phyloP scores from a whole-genome alignment of 2,888 invertebrate species.

The Oxytorus armatus region DNA sequence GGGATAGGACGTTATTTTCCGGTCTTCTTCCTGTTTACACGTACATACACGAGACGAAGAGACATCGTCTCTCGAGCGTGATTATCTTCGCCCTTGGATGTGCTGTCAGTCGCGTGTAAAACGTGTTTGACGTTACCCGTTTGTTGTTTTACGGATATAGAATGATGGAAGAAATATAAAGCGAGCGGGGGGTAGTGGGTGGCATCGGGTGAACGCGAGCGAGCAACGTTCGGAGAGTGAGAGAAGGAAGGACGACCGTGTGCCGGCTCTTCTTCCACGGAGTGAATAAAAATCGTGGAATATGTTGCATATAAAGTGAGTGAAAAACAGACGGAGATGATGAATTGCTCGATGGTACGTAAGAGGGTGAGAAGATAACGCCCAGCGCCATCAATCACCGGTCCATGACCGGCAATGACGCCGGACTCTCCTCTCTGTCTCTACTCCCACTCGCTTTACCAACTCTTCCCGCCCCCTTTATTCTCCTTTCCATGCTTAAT shows the following conservation, averaged over 20 bases:
- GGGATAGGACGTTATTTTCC: conserved; percentile 27
- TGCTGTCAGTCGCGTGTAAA: conserved; percentile 48
- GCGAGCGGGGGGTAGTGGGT: conserved; percentile 16
- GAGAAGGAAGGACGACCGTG: conserved; percentile 39
- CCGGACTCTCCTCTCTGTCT: conserved; percentile 71
- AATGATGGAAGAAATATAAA: conserved; percentile 48
- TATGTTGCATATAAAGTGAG: conserved; percentile 85
- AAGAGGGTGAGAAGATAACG: conserved; percentile 83
- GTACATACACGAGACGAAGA: neutral
- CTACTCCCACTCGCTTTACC: conserved; percentile 54
- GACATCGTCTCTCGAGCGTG: neutral
- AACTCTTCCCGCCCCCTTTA: conserved; percentile 34
- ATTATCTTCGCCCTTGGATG: conserved; percentile 49
- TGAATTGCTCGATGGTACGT: conserved; percentile 81
- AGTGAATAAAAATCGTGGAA: conserved; percentile 84
- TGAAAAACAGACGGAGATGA: conserved; percentile 84
- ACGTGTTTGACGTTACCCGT: conserved; percentile 52
- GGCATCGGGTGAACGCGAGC: conserved; percentile 36
- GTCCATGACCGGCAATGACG: conserved; percentile 81
- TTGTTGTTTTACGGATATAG: conserved; percentile 54
- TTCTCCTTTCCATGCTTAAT: conserved; percentile 32
- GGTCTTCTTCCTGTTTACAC: conserved; percentile 50
- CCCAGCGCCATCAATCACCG: conserved; percentile 83
- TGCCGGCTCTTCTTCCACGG: conserved; percentile 69
- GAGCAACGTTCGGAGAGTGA: conserved; percentile 50